Conservation (phyloP, 53 echinoderm and acorn worm genomes). For the Patiria pectinifera region DNA sequence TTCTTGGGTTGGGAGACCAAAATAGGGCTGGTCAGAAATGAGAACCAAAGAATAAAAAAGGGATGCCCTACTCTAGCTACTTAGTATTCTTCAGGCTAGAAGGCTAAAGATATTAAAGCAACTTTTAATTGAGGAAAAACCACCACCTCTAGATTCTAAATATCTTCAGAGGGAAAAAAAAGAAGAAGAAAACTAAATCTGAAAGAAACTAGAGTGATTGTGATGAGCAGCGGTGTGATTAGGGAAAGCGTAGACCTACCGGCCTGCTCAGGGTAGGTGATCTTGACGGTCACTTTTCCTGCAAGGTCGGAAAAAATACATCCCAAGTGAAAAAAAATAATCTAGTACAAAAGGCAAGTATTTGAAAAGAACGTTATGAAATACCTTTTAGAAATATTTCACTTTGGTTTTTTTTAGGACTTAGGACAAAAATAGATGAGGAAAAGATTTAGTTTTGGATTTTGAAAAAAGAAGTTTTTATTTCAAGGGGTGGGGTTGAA, state of each 20-base stretch:
- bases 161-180: neutral
- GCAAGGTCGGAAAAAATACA: conserved; percentile 31
- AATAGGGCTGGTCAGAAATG: no score
- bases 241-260: conserved; percentile 41
- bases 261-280: conserved; percentile 58
- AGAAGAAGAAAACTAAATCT: conserved; percentile 1
- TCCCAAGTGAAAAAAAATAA: neutral
- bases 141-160: conserved; percentile 13
- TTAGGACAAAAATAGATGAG: neutral
- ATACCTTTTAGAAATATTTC: no score
- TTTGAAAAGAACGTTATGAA: no score
- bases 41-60: no score
- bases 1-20: no score
- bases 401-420: no score
- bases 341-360: no score
- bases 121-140: neutral
- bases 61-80: neutral
- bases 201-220: neutral
- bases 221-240: neutral
- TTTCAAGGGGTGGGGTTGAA: neutral
- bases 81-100: neutral
- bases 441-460: neutral
- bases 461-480: no score
- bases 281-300: conserved; percentile 54
- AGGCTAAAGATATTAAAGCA: conserved; percentile 14